Percentiles rank a stretch among this genome's conserved stretches.
These are phyloP conservation scores for Trichopria drosophilae DNA, from an alignment of 2,888 invertebrate species.

Conservation along the genomic window DNA sequence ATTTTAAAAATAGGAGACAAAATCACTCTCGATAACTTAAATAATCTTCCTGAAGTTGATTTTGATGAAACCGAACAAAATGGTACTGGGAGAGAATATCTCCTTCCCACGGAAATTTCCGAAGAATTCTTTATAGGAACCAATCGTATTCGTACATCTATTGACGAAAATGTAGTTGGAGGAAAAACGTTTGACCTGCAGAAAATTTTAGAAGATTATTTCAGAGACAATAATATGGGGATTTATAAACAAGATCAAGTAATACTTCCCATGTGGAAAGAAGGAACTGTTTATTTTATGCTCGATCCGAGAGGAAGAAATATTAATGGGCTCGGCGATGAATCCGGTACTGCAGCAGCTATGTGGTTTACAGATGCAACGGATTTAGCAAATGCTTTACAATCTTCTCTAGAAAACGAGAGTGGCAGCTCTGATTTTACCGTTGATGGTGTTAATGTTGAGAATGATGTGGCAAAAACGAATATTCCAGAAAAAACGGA, in stretches of 20 bases:
- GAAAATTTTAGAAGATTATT: slow-evolving; percentile 63
- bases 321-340: slow-evolving; percentile 37
- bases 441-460: slow-evolving; percentile 44
- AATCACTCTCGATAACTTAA: slow-evolving; percentile 60
- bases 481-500: slow-evolving; percentile 7
- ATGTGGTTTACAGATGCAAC: slow-evolving; percentile 46
- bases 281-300: slow-evolving; percentile 44
- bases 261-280: slow-evolving; percentile 52
- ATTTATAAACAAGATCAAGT: slow-evolving; percentile 59
- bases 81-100: slow-evolving; percentile 54
- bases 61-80: slow-evolving; percentile 60
- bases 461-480: slow-evolving; percentile 43
- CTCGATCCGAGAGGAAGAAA: slow-evolving; percentile 50
- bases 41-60: slow-evolving; percentile 62
- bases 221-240: slow-evolving; percentile 62
- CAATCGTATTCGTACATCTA: slow-evolving; percentile 53
- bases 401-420: slow-evolving; percentile 21
- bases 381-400: slow-evolving; percentile 37
- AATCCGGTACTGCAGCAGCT: slow-evolving; percentile 44
- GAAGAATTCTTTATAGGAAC: slow-evolving; percentile 59
- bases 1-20: slow-evolving; percentile 61
- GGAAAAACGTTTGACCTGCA: slow-evolving; percentile 58
- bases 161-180: slow-evolving; percentile 58
- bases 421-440: slow-evolving; percentile 37
- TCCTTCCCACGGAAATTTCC: slow-evolving; percentile 57